These are phyloP conservation scores for Mormyrus hasselquistii DNA, from an alignment of 2,797 vertebrate genomes.

Conservation along the genomic window DNA sequence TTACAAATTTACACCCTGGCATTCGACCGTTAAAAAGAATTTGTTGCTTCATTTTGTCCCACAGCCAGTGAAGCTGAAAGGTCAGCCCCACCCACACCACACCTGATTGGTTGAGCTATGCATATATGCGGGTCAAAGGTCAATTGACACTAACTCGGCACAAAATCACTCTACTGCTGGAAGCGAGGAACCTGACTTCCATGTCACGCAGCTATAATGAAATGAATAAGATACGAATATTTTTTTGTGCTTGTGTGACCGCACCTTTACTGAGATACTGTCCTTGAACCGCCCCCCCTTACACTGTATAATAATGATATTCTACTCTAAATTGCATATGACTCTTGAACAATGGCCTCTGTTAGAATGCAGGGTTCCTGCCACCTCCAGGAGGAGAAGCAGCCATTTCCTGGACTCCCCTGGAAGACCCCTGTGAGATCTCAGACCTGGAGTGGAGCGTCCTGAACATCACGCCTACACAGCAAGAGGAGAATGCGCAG, in stretches of 20 bases:
- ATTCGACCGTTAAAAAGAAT: no score
- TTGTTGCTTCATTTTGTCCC: no score
- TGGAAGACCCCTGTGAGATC: slow-evolving; percentile 50
- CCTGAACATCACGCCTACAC: slow-evolving; percentile 52
- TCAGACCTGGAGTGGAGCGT: slow-evolving; percentile 64
- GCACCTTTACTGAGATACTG: background rate
- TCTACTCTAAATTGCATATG: background rate
- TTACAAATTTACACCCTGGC: no score
- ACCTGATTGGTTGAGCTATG: no score
- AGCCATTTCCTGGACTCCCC: slow-evolving; percentile 51
- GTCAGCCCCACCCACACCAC: background rate
- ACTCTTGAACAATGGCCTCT: slow-evolving; percentile 5
- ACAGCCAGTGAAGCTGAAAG: no score
- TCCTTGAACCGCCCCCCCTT: background rate
- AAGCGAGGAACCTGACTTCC: no score
- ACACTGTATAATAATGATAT: background rate
- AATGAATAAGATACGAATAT: background rate
- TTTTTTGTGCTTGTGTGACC: background rate
- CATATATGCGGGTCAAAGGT: no score
- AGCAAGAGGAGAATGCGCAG: slow-evolving; percentile 50
- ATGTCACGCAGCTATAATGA: no score
- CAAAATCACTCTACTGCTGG: background rate
- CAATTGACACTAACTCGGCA: background rate
- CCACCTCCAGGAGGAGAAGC: slow-evolving; percentile 41
- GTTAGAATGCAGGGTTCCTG: slow-evolving; percentile 63